phyloP scores from a whole-genome alignment of 2,113 vertebrate genomes.

The Larimichthys crocea region DNA sequence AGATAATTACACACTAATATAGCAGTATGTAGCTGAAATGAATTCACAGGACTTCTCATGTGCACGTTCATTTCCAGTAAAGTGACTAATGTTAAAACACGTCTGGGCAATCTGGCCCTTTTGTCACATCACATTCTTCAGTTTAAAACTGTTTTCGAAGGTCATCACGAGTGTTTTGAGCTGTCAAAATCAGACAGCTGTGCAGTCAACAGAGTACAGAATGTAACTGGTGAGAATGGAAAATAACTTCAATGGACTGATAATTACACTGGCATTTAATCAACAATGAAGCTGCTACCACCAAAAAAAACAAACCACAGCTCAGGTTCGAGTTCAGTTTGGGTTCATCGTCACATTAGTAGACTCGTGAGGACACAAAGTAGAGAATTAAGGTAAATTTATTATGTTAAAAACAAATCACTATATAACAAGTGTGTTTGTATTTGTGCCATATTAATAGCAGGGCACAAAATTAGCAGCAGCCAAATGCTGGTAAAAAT shows the following conservation, averaged over 20 bases:
- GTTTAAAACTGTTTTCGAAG: background rate
- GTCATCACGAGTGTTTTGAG: background rate
- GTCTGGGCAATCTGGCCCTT: background rate
- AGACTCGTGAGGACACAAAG: background rate
- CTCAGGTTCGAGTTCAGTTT: background rate
- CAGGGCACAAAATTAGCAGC: too few relatives aligned
- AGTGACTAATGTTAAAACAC: background rate
- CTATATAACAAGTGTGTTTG: background rate
- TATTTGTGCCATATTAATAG: background rate
- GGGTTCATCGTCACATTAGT: background rate
- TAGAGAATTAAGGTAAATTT: background rate
- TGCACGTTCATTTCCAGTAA: background rate
- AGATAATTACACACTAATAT: background rate
- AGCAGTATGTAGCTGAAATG: background rate
- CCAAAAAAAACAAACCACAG: background rate
- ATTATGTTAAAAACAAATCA: background rate
- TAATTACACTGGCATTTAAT: background rate
- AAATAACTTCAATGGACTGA: background rate
- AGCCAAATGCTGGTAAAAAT: too few relatives aligned
- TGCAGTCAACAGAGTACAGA: background rate
- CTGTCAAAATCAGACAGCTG: background rate
- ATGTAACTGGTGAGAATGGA: background rate
- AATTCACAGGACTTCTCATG: background rate
- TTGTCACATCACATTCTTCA: background rate
- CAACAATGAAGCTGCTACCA: background rate